Evolutionary conservation across 1,140 invertebrate species (phyloP).

Genomic region (Pissodes strobi): DNA sequence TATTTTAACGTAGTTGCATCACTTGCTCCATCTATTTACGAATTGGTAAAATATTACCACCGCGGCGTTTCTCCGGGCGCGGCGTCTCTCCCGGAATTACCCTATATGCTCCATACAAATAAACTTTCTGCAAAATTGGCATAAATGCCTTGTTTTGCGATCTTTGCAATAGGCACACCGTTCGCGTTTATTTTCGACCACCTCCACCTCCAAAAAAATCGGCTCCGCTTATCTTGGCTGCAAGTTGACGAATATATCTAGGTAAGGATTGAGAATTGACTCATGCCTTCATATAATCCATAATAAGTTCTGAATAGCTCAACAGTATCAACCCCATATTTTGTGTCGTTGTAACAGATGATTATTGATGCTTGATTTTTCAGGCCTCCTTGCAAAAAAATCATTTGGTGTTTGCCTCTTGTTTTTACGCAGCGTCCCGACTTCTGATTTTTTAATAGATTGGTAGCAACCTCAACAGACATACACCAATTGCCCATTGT

Average conservation of each 20-base stretch:
- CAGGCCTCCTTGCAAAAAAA: not conserved
- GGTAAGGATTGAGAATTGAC: not conserved
- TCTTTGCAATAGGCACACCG: not conserved
- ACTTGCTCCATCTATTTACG: too few species aligned
- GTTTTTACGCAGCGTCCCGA: not conserved
- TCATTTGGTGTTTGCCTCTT: not conserved
- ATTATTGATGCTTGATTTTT: not conserved
- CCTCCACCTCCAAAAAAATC: too few species aligned
- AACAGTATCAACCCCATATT: not conserved
- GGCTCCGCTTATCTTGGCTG: not conserved
- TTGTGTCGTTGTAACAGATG: not conserved
- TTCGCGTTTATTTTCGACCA: not conserved
- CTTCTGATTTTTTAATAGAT: not conserved
- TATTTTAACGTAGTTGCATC: too few species aligned
- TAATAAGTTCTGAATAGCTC: not conserved
- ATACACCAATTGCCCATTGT: not conserved
- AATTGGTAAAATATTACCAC: too few species aligned
- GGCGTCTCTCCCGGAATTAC: too few species aligned
- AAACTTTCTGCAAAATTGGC: too few species aligned
- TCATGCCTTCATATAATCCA: not conserved
- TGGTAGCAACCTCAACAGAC: not conserved
- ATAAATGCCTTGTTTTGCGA: not conserved
- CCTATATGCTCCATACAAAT: too few species aligned
- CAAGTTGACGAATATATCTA: not conserved
- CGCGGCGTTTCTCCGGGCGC: too few species aligned